Base-by-base conservation (phyloP, 2,797 vertebrate genomes). In the Hafferia zeledoni region DNA sequence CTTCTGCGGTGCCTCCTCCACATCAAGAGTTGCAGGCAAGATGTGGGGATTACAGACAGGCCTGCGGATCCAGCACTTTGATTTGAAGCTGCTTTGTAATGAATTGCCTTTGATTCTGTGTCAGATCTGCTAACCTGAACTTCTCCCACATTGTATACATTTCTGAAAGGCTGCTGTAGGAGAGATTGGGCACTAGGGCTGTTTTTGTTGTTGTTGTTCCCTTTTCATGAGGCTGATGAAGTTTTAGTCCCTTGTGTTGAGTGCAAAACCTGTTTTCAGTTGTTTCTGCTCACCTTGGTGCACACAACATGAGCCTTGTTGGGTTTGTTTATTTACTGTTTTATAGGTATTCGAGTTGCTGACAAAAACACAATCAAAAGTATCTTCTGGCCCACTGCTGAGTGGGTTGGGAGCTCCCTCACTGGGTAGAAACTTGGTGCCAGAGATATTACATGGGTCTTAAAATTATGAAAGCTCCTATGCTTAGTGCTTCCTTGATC, bases 11-110 rank as follows among this genome's bases (percentile, higher is more conserved):
- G 83, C 87, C 68, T 88, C 46, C 84, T 95, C 70, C 35, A 35
- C 74, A 39, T 84, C 64, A 50, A 57, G 95, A 94, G 91, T 64
- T 9, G 24, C 57, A 69, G 76, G 87, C 75, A 23, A 92, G 91
- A 88, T 87, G 91, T 92, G 83, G 94, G 95, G 89, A 97, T 95
- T 96, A 86, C 89, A 77, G 63, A 27, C 61, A 9, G 52, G 78
- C 83, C 88, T 49, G 30, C 0, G 63, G 92, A 83, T 83, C 25
- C 31, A 28, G 80, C 77, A n/a, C 83, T 95, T 95, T 77, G 84
- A 91, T 92, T 96, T 80, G 92, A 78, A 84, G 80, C 84, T 64
- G 88, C 95, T 96, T 94, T 97, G 94, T 93, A 93, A 95, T 70
- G 82, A 89, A 43, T 28, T 96, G 89, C 90, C 88, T 94, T 94